Percentiles rank a stretch among this genome's conserved stretches.
Evolutionary conservation across 2,797 vertebrate genomes (phyloP).

Genomic region (Danio tinwini): DNA sequence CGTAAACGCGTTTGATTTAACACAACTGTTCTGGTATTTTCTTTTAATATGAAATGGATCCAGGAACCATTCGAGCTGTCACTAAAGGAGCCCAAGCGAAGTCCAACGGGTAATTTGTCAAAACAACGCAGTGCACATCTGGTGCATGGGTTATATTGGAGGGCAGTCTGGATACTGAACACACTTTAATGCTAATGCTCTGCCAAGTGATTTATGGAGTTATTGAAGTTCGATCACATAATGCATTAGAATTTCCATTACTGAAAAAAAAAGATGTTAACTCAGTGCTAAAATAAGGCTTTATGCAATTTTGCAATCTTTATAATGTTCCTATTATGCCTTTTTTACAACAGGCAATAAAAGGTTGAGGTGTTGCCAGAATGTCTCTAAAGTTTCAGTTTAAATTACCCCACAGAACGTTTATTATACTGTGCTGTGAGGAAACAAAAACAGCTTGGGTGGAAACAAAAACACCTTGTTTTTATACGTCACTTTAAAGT

Average conservation of each 20-base stretch:
- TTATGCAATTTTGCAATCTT: neutral
- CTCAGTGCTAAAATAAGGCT: neutral
- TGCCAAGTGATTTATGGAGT: constrained; percentile 3
- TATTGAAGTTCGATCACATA: constrained; percentile 4
- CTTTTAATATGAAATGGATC: constrained; percentile 45
- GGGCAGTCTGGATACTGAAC: neutral
- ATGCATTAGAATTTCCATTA: constrained; percentile 25
- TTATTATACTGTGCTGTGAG: too few species aligned
- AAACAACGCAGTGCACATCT: constrained; percentile 27
- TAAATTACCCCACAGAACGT: too few species aligned
- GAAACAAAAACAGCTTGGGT: too few species aligned
- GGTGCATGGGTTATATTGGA: neutral
- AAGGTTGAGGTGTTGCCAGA: too few species aligned
- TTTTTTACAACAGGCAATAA: too few species aligned
- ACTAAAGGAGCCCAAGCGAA: constrained; percentile 59
- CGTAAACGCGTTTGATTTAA: constrained; percentile 45
- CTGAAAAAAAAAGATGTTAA: constrained; percentile 2
- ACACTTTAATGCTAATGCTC: constrained; percentile 18
- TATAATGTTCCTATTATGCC: too few species aligned
- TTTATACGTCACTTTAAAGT: too few species aligned
- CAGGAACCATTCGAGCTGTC: constrained; percentile 53
- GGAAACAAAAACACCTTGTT: too few species aligned
- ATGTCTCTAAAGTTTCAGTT: too few species aligned
- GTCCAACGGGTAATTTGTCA: constrained; percentile 33
- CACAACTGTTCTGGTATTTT: constrained; percentile 25